These are phyloP conservation scores for Novumbra hubbsi DNA, from an alignment of 2,797 vertebrate genomes.

Conservation along the genomic window DNA sequence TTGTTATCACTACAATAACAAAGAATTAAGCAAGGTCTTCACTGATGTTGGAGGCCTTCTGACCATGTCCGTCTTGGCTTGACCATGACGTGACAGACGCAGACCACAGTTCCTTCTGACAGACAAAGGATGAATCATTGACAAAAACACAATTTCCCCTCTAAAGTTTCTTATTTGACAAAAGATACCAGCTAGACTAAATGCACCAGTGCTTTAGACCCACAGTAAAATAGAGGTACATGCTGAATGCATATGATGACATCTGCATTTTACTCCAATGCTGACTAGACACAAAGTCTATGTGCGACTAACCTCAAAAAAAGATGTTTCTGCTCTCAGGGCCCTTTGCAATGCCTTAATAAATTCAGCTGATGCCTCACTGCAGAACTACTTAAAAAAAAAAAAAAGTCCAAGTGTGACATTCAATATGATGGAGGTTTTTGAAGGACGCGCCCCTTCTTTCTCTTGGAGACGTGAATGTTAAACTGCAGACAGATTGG, in stretches of 20 bases:
- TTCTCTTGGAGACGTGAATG: background rate
- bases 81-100: too few species aligned
- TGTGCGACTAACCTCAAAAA: background rate
- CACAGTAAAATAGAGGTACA: background rate
- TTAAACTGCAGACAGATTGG: background rate
- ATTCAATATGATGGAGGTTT: constrained; percentile 16
- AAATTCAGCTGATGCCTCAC: background rate
- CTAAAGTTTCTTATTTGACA: background rate
- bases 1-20: background rate
- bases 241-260: background rate
- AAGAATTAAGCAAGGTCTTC: background rate
- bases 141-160: background rate
- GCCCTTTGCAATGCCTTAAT: background rate
- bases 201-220: background rate
- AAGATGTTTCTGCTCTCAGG: background rate
- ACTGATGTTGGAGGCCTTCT: background rate
- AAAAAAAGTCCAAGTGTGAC: constrained; percentile 14
- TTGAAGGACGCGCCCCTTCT: background rate
- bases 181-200: background rate
- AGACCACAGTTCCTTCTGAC: background rate
- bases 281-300: background rate
- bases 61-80: too few species aligned
- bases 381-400: background rate
- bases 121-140: background rate
- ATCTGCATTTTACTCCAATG: background rate